phyloP scores from a whole-genome alignment of 1,140 invertebrate genomes.

The Drosophila orosa region DNA sequence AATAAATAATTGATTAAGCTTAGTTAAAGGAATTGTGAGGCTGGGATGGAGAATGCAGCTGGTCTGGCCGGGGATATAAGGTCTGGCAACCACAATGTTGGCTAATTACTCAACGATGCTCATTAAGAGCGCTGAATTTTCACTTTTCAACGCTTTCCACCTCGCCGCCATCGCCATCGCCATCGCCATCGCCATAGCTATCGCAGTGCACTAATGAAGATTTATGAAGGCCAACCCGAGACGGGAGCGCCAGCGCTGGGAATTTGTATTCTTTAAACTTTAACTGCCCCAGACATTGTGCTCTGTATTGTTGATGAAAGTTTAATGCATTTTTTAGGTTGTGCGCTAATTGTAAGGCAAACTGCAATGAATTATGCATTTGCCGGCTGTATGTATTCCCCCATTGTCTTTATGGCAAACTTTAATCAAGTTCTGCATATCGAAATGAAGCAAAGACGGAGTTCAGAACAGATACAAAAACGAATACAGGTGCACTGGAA shows the following conservation, averaged over 20 bases:
- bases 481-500: neutral
- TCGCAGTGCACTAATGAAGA: conserved; percentile 64
- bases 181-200: conserved; percentile 20
- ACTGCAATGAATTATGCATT: conserved; percentile 79
- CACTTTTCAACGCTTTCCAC: conserved; percentile 78
- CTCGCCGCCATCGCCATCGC: conserved; percentile 27
- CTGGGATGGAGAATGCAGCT: conserved; percentile 14
- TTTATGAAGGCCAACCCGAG: conserved; percentile 70
- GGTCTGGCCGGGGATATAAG: conserved; percentile 21
- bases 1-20: conserved; percentile 79
- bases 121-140: conserved; percentile 80
- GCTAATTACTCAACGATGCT: conserved; percentile 80
- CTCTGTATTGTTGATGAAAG: conserved; percentile 59
- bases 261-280: conserved; percentile 60
- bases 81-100: conserved; percentile 71
- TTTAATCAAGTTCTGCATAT: conserved; percentile 81
- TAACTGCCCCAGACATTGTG: conserved; percentile 55
- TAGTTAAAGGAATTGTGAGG: conserved; percentile 55
- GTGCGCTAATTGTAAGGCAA: conserved; percentile 71
- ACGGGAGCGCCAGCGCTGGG: conserved; percentile 26
- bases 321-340: conserved; percentile 79
- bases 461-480: conserved; percentile 34
- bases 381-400: conserved; percentile 46
- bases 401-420: conserved; percentile 70
- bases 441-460: conserved; percentile 50